Evolutionary conservation across 2,888 invertebrate genomes (phyloP).

Genomic region (Acrobasis repandana): DNA sequence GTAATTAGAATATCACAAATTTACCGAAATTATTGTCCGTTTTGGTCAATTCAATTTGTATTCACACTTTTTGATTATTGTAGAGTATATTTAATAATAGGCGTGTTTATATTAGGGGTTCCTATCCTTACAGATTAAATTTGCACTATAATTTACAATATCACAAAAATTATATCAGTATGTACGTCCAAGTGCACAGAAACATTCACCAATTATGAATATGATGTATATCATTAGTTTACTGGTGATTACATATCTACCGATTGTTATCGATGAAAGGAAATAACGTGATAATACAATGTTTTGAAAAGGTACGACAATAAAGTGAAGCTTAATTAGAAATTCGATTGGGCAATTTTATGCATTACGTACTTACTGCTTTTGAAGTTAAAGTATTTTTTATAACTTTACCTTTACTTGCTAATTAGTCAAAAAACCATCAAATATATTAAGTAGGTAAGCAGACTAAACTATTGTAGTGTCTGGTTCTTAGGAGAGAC

Average conservation of each 20-base stretch:
- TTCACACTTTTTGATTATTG: not conserved
- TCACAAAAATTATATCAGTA: conserved; percentile 27
- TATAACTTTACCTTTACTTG: too few relatives aligned
- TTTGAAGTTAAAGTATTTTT: not conserved
- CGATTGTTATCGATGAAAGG: conserved; percentile 64
- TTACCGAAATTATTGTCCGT: not conserved
- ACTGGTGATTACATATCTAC: conserved; percentile 57
- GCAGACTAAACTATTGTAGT: too few relatives aligned
- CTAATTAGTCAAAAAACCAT: too few relatives aligned
- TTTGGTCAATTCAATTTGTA: not conserved
- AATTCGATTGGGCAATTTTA: not conserved
- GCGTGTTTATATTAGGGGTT: not conserved
- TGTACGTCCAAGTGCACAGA: conserved; percentile 49
- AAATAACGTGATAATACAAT: conserved; percentile 56
- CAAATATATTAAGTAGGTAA: too few relatives aligned
- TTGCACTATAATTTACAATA: conserved; percentile 4
- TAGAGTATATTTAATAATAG: not conserved
- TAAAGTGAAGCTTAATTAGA: not conserved
- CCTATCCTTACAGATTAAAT: not conserved
- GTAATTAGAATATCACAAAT: not conserved
- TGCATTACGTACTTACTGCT: not conserved
- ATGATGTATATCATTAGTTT: conserved; percentile 44
- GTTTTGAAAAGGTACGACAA: conserved; percentile 22
- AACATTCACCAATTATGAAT: conserved; percentile 49
- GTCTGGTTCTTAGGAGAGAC: too few relatives aligned